Percentiles rank a stretch among this genome's conserved stretches.
Conservation (phyloP, 2,797 vertebrate genomes). For the Enteromius trimaculatus region DNA sequence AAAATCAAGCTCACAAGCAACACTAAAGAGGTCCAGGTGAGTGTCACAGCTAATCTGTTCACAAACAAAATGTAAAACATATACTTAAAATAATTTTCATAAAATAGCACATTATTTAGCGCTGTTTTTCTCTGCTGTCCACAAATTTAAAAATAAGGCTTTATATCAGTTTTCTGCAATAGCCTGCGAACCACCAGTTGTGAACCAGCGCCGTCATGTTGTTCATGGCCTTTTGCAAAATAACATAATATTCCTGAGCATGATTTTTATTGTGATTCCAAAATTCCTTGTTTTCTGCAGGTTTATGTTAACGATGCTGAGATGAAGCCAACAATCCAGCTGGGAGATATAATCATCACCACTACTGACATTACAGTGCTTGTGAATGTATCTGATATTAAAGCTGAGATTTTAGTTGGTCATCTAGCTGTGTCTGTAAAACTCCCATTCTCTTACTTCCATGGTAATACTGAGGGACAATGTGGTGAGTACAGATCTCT, state of each 20-base stretch:
- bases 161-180: background rate
- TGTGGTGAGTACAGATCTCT: constrained; percentile 80
- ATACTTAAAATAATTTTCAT: too few relatives aligned
- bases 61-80: background rate
- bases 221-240: background rate
- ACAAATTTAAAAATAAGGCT: background rate
- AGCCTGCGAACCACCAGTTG: too few relatives aligned
- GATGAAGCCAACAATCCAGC: constrained; percentile 71
- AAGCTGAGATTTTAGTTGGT: constrained; percentile 76
- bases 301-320: constrained; percentile 76
- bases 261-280: background rate
- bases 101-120: too few relatives aligned
- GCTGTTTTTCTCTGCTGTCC: too few relatives aligned
- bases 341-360: constrained; percentile 76
- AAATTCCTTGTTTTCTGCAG: constrained; percentile 66
- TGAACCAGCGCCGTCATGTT: background rate
- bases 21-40: constrained; percentile 65
- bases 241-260: background rate
- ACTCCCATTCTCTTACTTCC: constrained; percentile 80
- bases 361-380: constrained; percentile 74
- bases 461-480: constrained; percentile 89
- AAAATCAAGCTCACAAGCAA: background rate
- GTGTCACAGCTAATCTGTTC: background rate
- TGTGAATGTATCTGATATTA: constrained; percentile 77
- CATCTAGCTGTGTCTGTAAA: constrained; percentile 75